phyloP scores from a whole-genome alignment of 1,140 invertebrate genomes.

The Drosophila ficusphila region DNA sequence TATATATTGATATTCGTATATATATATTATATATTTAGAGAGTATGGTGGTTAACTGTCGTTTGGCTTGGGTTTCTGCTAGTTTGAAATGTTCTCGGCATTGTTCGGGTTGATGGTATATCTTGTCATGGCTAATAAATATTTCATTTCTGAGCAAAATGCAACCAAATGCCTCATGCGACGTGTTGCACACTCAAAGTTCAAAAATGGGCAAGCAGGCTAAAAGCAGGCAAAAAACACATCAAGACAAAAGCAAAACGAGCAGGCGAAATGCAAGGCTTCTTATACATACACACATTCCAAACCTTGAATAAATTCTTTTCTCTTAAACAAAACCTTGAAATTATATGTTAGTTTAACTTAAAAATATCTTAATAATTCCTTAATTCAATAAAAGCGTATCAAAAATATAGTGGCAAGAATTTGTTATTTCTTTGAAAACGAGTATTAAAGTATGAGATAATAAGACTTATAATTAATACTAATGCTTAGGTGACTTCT shows the following conservation, averaged over 20 bases:
- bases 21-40: conserved; percentile 25
- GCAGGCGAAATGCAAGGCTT: conserved; percentile 30
- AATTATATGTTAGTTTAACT: conserved; percentile 15
- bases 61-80: conserved; percentile 46
- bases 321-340: conserved; percentile 4
- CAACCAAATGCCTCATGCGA: conserved; percentile 60
- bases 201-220: conserved; percentile 51
- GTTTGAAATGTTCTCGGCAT: conserved; percentile 38
- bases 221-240: conserved; percentile 56
- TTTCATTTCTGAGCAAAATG: conserved; percentile 51
- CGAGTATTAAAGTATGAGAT: neutral
- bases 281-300: conserved; percentile 24
- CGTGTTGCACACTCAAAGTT: conserved; percentile 62
- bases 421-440: neutral
- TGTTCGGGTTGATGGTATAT: conserved; percentile 21
- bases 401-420: neutral
- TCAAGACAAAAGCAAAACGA: conserved; percentile 32
- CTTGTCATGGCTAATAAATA: conserved; percentile 42
- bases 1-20: conserved; percentile 50
- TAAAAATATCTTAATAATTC: conserved; percentile 35
- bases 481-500: neutral
- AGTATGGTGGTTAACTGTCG: conserved; percentile 45
- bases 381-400: neutral
- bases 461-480: neutral
- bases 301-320: neutral